phyloP scores from a whole-genome alignment of 2,113 vertebrate species.

The Daboia siamensis region DNA sequence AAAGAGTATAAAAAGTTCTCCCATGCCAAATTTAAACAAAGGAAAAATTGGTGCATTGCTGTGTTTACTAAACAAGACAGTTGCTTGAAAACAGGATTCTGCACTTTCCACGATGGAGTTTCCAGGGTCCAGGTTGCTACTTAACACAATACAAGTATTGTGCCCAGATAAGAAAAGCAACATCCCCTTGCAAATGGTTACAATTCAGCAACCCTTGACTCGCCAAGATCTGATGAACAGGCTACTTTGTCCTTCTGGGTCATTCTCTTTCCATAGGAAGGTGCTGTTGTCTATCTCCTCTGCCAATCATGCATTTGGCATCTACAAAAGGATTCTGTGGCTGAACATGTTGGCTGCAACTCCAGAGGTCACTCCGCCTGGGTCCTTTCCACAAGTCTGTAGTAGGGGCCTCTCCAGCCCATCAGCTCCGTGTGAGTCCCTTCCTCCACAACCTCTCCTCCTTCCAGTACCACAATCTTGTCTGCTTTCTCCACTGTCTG shows the following conservation, averaged over 20 bases:
- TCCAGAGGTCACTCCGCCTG: slow-evolving; percentile 23
- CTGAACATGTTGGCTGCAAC: not conserved
- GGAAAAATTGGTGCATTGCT: not conserved
- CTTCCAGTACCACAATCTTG: slow-evolving; percentile 72
- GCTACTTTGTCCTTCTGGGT: not conserved
- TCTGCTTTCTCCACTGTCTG: slow-evolving; percentile 72
- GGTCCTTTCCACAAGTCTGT: slow-evolving; percentile 61
- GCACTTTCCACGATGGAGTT: not conserved
- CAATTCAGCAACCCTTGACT: not conserved
- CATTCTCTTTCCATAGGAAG: not conserved
- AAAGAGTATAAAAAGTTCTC: not conserved
- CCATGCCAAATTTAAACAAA: not conserved
- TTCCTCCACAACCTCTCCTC: slow-evolving; percentile 62
- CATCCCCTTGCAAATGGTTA: not conserved
- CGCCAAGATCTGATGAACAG: not conserved
- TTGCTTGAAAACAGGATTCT: too few species aligned
- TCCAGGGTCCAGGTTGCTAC: not conserved
- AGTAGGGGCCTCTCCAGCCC: slow-evolving; percentile 65
- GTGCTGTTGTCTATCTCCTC: not conserved
- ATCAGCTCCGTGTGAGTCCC: slow-evolving; percentile 72
- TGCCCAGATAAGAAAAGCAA: not conserved
- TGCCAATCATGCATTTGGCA: not conserved
- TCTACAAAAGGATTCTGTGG: not conserved
- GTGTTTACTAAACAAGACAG: too few species aligned
- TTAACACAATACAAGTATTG: not conserved